phyloP scores from a whole-genome alignment of 2,797 vertebrate species.

The Garrulus glandarius region DNA sequence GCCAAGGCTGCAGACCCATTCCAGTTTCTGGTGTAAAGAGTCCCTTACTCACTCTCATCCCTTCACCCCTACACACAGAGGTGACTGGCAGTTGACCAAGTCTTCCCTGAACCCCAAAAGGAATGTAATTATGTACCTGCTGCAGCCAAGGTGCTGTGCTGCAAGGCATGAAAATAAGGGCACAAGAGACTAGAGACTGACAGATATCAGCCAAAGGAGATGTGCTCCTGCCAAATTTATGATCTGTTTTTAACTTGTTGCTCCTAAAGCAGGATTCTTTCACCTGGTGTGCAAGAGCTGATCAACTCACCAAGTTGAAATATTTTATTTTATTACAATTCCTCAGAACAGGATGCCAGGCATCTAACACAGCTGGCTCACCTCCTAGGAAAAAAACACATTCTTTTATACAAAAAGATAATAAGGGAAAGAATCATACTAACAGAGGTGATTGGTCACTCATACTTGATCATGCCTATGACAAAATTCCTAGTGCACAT shows the following conservation, averaged over 20 bases:
- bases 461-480: background rate
- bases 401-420: background rate
- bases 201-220: background rate
- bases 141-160: background rate
- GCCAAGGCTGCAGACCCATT: background rate
- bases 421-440: background rate
- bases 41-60: background rate
- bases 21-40: background rate
- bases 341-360: background rate
- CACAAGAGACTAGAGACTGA: background rate
- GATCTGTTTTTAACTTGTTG: background rate
- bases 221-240: background rate
- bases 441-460: background rate
- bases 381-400: background rate
- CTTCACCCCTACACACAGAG: background rate
- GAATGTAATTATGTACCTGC: background rate
- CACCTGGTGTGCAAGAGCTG: background rate
- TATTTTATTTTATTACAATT: background rate
- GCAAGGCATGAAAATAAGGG: background rate
- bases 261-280: background rate
- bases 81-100: background rate
- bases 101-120: background rate
- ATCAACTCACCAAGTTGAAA: background rate
- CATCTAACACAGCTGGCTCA: background rate
- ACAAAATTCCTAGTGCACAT: background rate